Evolutionary conservation across 2,113 vertebrate genomes (phyloP).

Genomic region (Lagenorhynchus albirostris): DNA sequence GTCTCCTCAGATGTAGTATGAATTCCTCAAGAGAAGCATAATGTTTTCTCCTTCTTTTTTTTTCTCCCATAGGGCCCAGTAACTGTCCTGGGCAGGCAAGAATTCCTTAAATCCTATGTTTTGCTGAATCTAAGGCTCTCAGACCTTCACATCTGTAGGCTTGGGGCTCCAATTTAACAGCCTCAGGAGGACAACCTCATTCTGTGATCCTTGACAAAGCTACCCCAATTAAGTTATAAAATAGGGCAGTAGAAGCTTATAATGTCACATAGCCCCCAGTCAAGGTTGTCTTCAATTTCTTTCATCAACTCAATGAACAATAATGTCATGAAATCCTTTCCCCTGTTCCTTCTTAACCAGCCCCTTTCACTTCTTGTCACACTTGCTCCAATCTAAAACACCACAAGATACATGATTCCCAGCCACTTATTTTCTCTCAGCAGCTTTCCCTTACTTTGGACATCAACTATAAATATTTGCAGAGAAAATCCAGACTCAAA

Average conservation of each 20-base stretch:
- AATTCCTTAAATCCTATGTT: background rate
- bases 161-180: background rate
- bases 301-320: background rate
- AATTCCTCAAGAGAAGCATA: slow-evolving; percentile 17
- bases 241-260: background rate
- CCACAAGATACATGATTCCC: background rate
- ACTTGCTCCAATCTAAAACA: background rate
- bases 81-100: background rate
- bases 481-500: slow-evolving; percentile 23
- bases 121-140: background rate
- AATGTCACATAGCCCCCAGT: background rate
- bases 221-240: background rate
- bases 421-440: background rate
- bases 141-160: background rate
- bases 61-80: background rate
- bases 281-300: background rate
- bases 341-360: background rate
- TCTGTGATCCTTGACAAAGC: background rate
- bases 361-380: background rate
- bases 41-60: background rate
- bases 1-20: background rate
- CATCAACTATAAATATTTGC: background rate
- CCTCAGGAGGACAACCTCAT: background rate
- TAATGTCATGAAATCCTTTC: background rate
- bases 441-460: slow-evolving; percentile 26